A percentile compares a stretch with the other conserved stretches of the same genome.
Evolutionary conservation across 2,113 vertebrate genomes (phyloP).

Genomic region (Ptilonorhynchus violaceus): DNA sequence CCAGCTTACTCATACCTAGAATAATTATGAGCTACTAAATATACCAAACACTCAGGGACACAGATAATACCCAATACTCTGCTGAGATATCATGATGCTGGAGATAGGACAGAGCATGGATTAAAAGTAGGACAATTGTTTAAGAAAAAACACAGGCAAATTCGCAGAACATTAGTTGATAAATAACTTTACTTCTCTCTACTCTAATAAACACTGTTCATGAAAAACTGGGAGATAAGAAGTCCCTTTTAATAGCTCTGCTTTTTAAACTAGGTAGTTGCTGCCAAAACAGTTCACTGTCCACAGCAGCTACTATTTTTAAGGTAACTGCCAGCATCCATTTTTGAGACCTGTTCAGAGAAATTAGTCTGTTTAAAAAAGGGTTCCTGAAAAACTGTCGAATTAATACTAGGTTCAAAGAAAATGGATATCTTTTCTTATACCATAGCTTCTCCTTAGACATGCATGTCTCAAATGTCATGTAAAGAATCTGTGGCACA

Average conservation of each 20-base stretch:
- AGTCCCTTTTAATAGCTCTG: background rate
- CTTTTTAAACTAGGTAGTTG: background rate
- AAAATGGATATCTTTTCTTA: background rate
- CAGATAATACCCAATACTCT: slow-evolving; percentile 45
- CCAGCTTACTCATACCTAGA: background rate
- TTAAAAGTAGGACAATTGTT: slow-evolving; percentile 45
- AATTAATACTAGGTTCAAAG: background rate
- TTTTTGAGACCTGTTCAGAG: slow-evolving; percentile 1
- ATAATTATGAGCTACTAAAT: slow-evolving; percentile 63
- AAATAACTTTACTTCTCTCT: background rate
- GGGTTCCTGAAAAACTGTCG: background rate
- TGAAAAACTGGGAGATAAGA: background rate
- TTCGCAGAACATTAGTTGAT: background rate
- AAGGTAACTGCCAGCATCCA: background rate
- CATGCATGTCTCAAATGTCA: background rate
- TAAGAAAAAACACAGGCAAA: background rate
- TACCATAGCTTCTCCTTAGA: background rate
- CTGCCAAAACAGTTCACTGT: background rate
- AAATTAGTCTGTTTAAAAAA: background rate
- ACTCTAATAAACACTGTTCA: background rate
- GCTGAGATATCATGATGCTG: background rate
- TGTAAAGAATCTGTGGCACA: background rate
- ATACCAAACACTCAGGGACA: slow-evolving; percentile 47
- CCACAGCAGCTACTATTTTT: background rate
- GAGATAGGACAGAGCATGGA: background rate